These are phyloP conservation scores for Eucidaris tribuloides DNA, from an alignment of 35 echinoderm and acorn worm genomes.

Conservation along the genomic window DNA sequence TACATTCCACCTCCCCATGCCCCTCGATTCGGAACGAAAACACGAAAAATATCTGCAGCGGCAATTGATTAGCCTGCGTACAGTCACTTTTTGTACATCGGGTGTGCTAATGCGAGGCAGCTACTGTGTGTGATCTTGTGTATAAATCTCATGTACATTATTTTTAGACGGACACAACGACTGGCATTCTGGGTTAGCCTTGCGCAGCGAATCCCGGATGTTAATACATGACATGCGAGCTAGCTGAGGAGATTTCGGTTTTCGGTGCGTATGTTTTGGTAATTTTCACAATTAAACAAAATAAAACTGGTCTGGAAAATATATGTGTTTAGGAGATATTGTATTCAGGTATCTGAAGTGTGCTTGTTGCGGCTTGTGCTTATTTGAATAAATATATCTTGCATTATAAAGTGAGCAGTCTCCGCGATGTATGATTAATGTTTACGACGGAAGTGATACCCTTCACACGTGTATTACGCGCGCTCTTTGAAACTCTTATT, in stretches of 20 bases:
- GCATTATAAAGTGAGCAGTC: too few relatives aligned
- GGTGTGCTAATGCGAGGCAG: not conserved
- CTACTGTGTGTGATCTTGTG: not conserved
- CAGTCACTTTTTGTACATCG: constrained; percentile 22
- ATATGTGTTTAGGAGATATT: too few relatives aligned
- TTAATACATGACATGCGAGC: not conserved
- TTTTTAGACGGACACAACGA: not conserved
- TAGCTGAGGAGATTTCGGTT: too few relatives aligned
- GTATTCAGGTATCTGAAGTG: too few relatives aligned
- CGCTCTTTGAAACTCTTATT: not conserved
- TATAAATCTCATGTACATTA: not conserved
- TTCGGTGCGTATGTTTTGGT: too few relatives aligned
- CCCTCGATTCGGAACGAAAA: constrained; percentile 19
- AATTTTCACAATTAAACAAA: too few relatives aligned
- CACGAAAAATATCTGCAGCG: not conserved
- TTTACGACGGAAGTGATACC: constrained; percentile 18
- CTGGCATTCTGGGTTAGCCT: constrained; percentile 28
- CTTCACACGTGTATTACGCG: constrained; percentile 1
- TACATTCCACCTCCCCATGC: constrained; percentile 19
- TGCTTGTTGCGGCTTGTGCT: too few relatives aligned
- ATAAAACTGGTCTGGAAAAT: too few relatives aligned
- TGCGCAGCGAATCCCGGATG: constrained; percentile 22
- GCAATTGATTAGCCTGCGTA: constrained; percentile 13
- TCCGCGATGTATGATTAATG: too few relatives aligned
- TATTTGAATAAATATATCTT: too few relatives aligned